Base-by-base conservation (phyloP, 53 echinoderm and acorn worm species). In the Paracentrotus lividus region DNA sequence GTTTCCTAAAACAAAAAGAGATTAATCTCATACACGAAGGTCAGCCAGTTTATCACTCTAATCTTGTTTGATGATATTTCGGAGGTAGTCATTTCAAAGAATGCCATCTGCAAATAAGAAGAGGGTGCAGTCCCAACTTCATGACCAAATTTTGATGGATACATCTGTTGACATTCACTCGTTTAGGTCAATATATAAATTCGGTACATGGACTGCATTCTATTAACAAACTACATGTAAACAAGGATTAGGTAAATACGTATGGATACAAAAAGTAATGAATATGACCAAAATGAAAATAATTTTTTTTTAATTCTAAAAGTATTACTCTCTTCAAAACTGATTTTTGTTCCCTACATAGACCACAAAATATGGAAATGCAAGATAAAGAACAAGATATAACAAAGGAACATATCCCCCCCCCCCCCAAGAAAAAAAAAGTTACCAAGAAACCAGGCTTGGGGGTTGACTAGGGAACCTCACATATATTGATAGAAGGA, bases 71-170 rank as follows among this genome's bases (percentile, higher is more conserved):
- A 14, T 9, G 10, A 18, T 14, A 47, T 40, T 34, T 14, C 13
- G 38, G n/a, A n/a, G n/a, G n/a, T 57, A 21, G 44, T 81, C 2
- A 81, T 45, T 81, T 81, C 44, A 81, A 27, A 47, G 47, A 81
- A 81, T 47, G 47, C 47, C 27, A 81, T 81, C 47, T n/a, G 47
- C 12, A 81, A 81, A 44, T 81, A 81, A 24, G 20, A 47, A 26
- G n/a, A 72, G 47, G n/a, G 81, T 81, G 81, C 47, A 81, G n/a
- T 47, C 81, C 27, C 81, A 44, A 44, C n/a, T 81, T 47, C 81
- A 81, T 81, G 81, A 47, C 81, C 76, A 81, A n/a, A 20, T 45
- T 81, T 81, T n/a, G 21, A 36, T 72, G 72, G 72, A 72, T 72
- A 32, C 36, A 38, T n/a, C n/a, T 40, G 40, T 72, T 72, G 72